Conservation (phyloP, 2,888 invertebrate genomes). For the Eilema griseolum region DNA sequence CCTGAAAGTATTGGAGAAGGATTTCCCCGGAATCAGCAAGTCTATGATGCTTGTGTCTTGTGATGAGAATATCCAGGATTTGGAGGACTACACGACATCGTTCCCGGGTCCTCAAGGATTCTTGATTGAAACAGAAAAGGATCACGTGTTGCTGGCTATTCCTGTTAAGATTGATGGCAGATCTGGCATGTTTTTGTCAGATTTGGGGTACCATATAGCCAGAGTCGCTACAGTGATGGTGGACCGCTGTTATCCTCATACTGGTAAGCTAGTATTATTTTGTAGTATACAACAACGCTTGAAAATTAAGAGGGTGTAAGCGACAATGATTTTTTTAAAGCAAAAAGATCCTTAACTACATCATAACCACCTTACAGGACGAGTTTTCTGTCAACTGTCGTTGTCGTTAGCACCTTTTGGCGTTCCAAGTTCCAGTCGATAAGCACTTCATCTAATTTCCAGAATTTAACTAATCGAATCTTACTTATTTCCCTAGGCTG, state of each 20-base stretch:
- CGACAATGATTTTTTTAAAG: too few relatives aligned
- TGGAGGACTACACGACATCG: slow-evolving; percentile 88
- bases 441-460: not conserved
- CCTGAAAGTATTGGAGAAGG: slow-evolving; percentile 87
- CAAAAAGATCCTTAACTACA: too few relatives aligned
- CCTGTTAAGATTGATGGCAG: slow-evolving; percentile 92
- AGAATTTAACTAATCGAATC: not conserved
- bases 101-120: slow-evolving; percentile 88
- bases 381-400: too few relatives aligned
- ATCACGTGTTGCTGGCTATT: slow-evolving; percentile 94
- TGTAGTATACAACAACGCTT: not conserved
- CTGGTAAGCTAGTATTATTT: slow-evolving; percentile 85
- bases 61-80: slow-evolving; percentile 92
- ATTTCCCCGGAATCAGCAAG: slow-evolving; percentile 90
- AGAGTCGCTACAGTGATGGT: slow-evolving; percentile 95
- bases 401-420: too few relatives aligned
- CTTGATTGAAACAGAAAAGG: slow-evolving; percentile 92
- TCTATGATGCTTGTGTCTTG: slow-evolving; percentile 93
- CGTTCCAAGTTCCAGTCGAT: too few relatives aligned
- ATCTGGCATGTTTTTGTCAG: slow-evolving; percentile 92
- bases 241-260: slow-evolving; percentile 95
- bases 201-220: slow-evolving; percentile 96
- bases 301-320: not conserved
- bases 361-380: too few relatives aligned
- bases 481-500: slow-evolving; percentile 86